Evolutionary conservation across 30 jellyfish, hydroid and myxozoan species (phyloP), one percentile per base, ranked within the genome.

Genomic region (Aurelia aurita): DNA sequence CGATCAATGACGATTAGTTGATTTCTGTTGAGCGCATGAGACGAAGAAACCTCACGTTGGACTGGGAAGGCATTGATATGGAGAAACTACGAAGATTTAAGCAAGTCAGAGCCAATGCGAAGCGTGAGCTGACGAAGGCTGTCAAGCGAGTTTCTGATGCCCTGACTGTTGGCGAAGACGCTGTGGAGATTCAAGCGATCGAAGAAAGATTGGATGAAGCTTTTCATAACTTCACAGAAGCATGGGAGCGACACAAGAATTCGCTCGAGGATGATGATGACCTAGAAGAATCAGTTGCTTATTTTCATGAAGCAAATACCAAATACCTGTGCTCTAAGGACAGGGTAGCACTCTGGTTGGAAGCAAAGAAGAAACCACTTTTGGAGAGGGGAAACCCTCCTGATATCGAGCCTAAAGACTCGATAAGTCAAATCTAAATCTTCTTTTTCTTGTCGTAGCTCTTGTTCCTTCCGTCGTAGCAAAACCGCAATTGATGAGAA

Each of bases 401-500:
- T 58, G 69, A 15, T 58, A 15, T 58, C 69, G 69, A 58, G 69
- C n/a, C 69, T 18, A 4, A 4, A 58, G 69, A 58, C n/a, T 58
- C 69, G 8, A 58, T 4, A 7, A 15, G 69, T 31, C 69, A 6
- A 58, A n/a, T 58, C 23, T 58, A 58, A 58, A 58, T 58, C 69
- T 15, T 15, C n/a, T 58, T 15, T 58, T 58, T 58, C 69, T 58
- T 31, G n/a, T 31, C 69, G 23, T 58, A 58, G 69, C 69, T 58
- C 69, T 58, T 58, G 16, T 15, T 58, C 69, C 3, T 58, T 31
- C n/a, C 69, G 69, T 58, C n/a, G n/a, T 31, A 58, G n/a, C n/a
- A 58, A 58, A 31, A 31, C 69, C 69, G 69, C n/a, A 58, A 58
- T 58, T 58, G 69, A 27, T 58, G 69, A 58, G 69, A 58, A 58